Evolutionary conservation across 2,888 invertebrate genomes (phyloP).

Genomic region (Lissocephala sabroskyi): DNA sequence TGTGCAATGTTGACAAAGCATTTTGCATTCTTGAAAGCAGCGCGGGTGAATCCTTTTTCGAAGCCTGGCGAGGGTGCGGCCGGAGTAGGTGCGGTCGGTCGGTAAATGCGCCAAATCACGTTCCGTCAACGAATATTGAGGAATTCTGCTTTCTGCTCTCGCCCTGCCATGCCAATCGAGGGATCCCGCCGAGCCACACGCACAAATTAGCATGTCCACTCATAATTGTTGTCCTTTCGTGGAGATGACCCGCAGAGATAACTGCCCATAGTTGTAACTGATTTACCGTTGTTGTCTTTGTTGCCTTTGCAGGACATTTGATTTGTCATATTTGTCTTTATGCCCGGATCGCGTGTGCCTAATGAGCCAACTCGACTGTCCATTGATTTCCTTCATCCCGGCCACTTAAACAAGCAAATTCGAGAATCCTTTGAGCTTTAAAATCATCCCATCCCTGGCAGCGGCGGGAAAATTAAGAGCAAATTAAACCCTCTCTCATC

Average conservation of each 20-base stretch:
- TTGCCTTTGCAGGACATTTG: slow-evolving; percentile 35
- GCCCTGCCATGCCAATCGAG: slow-evolving; percentile 15
- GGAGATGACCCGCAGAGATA: slow-evolving; percentile 68
- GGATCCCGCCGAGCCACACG: slow-evolving; percentile 31
- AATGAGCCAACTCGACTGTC: slow-evolving; percentile 31
- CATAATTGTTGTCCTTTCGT: slow-evolving; percentile 67
- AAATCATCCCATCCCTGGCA: too few relatives aligned
- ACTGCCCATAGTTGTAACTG: slow-evolving; percentile 63
- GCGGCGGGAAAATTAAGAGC: slow-evolving; percentile 32
- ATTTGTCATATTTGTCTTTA: slow-evolving; percentile 52
- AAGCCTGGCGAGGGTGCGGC: slow-evolving; percentile 17
- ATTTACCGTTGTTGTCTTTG: slow-evolving; percentile 38
- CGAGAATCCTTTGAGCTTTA: too few relatives aligned
- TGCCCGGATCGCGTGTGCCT: slow-evolving; percentile 56
- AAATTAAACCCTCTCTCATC: slow-evolving; percentile 54
- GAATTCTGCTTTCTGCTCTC: slow-evolving; percentile 62
- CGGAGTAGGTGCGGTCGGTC: neutral
- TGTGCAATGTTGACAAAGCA: slow-evolving; percentile 42
- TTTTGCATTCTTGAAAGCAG: slow-evolving; percentile 50
- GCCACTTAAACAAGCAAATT: too few relatives aligned
- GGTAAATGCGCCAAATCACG: slow-evolving; percentile 65
- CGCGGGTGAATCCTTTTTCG: too few relatives aligned
- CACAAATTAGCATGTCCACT: slow-evolving; percentile 69
- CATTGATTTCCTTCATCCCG: slow-evolving; percentile 7
- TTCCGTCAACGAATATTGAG: slow-evolving; percentile 63